Evolutionary conservation across 2,888 invertebrate species (phyloP).

Genomic region (Ichneumon xanthorius): DNA sequence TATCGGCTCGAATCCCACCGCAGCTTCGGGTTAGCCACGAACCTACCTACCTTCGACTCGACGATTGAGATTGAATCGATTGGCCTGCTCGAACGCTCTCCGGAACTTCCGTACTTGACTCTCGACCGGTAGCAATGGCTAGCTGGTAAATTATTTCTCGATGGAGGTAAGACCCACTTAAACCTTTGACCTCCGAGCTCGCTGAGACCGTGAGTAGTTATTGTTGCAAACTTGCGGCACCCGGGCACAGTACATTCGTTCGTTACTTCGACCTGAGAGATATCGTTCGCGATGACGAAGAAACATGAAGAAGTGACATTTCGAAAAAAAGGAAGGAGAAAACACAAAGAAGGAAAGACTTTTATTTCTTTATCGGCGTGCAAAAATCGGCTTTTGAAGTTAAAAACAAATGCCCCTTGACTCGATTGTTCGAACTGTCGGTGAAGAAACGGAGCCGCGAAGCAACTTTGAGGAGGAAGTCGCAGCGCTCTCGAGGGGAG

Average conservation of each 20-base stretch:
- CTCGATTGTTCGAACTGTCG: not conserved
- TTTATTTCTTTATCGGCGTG: not conserved
- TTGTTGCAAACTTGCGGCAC: not conserved
- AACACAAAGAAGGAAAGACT: not conserved
- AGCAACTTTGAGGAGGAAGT: not conserved
- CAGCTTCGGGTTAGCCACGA: slow-evolving; percentile 49
- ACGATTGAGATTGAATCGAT: slow-evolving; percentile 61
- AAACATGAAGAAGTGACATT: not conserved
- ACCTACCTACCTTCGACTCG: slow-evolving; percentile 21
- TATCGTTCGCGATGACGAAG: not conserved
- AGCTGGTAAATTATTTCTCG: slow-evolving; percentile 51
- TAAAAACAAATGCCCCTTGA: not conserved
- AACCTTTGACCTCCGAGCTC: not conserved
- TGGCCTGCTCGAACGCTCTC: slow-evolving; percentile 44
- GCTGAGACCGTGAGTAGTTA: not conserved
- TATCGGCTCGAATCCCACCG: slow-evolving; percentile 57
- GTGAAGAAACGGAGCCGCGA: not conserved
- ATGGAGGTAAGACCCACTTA: slow-evolving; percentile 8
- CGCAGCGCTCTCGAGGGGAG: not conserved
- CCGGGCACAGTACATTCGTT: not conserved
- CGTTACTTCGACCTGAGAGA: not conserved
- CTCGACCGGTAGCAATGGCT: slow-evolving; percentile 8
- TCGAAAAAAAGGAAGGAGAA: not conserved
- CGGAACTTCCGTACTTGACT: slow-evolving; percentile 24
- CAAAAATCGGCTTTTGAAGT: not conserved